Evolutionary conservation across 2,797 vertebrate species (phyloP).

Genomic region (Phataginus tricuspis): DNA sequence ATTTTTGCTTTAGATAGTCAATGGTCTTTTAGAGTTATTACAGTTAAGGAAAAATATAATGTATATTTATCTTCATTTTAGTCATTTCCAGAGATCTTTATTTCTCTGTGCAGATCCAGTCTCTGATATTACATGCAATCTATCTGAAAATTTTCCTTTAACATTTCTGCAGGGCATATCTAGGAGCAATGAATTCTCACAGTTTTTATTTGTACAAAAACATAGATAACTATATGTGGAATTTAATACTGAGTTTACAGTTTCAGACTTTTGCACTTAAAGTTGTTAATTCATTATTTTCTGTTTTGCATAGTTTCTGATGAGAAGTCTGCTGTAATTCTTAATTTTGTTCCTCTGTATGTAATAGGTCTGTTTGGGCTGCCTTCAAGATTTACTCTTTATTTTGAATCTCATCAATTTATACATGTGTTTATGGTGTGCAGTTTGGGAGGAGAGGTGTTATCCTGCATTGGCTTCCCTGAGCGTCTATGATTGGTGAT

Average conservation of each 20-base stretch:
- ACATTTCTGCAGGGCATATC: not conserved
- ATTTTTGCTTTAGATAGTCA: conserved; percentile 23
- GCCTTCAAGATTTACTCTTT: not conserved
- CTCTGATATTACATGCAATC: not conserved
- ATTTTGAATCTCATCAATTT: not conserved
- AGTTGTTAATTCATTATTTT: conserved; percentile 29
- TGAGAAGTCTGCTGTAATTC: not conserved
- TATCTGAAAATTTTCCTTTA: not conserved
- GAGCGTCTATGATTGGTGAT: not conserved
- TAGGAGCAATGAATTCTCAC: not conserved
- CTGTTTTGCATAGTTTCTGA: not conserved
- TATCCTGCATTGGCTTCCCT: not conserved
- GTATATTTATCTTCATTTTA: not conserved
- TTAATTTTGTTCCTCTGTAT: not conserved
- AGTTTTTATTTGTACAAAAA: not conserved
- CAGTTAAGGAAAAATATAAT: not conserved
- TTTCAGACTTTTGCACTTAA: not conserved
- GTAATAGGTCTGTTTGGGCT: not conserved
- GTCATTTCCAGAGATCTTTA: not conserved
- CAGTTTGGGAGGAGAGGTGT: not conserved
- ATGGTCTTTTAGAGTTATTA: not conserved
- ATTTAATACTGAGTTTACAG: not conserved
- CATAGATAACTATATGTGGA: not conserved
- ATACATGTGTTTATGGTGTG: not conserved
- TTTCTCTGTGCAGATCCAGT: not conserved